A percentile compares a stretch with the other conserved stretches of the same genome.
phyloP scores from a whole-genome alignment of 1,140 invertebrate species.

The Zaprionus africanus region DNA sequence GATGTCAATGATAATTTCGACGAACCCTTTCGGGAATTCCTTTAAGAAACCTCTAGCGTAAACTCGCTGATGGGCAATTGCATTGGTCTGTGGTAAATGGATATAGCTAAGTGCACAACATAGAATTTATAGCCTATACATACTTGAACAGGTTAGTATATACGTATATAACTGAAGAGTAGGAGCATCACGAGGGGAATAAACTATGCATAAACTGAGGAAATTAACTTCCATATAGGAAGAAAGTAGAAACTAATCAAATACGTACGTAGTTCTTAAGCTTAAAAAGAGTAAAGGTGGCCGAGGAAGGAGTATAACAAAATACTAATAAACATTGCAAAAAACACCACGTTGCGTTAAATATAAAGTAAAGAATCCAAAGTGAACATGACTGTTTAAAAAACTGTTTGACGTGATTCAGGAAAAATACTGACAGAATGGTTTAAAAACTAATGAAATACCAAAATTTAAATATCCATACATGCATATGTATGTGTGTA shows the following conservation, averaged over 20 bases:
- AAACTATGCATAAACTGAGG: neutral
- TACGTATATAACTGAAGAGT: neutral
- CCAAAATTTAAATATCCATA: too few species aligned
- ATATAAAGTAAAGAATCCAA: too few species aligned
- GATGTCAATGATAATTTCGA: conserved; percentile 82
- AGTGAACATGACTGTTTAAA: neutral
- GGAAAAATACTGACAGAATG: neutral
- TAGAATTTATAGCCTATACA: conserved; percentile 44
- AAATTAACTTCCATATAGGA: neutral
- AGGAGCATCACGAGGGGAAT: neutral
- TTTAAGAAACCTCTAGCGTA: conserved; percentile 39
- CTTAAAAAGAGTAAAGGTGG: neutral
- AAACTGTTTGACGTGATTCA: neutral
- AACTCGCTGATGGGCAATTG: neutral
- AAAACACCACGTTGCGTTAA: neutral
- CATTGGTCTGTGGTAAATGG: conserved; percentile 30
- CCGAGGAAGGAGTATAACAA: neutral
- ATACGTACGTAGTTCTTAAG: conserved; percentile 13
- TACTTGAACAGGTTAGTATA: conserved; percentile 11
- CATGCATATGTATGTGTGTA: too few species aligned
- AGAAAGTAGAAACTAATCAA: neutral
- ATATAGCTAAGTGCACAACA: conserved; percentile 29
- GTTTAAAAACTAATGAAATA: neutral
- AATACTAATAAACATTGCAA: neutral
- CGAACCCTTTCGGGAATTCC: conserved; percentile 79